Evolutionary conservation across 2,797 vertebrate species (phyloP).

Genomic region (Cirrhinus mrigala): DNA sequence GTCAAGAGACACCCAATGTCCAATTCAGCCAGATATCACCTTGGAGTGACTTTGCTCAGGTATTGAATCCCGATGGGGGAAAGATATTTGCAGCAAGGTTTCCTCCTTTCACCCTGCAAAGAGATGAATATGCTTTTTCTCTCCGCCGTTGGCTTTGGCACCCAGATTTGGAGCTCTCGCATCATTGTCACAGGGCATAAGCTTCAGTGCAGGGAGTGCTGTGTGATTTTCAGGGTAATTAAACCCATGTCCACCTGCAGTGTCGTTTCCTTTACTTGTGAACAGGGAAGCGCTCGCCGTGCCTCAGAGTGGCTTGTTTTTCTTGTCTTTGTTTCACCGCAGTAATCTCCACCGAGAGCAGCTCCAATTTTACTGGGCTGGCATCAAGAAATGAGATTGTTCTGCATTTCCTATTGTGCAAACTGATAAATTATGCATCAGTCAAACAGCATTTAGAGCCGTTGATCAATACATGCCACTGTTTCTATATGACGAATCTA

Average conservation of each 20-base stretch:
- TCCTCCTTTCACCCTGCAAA: constrained; percentile 57
- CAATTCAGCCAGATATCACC: constrained; percentile 79
- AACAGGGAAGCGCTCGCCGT: constrained; percentile 42
- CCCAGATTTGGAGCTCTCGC: constrained; percentile 55
- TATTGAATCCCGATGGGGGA: constrained; percentile 67
- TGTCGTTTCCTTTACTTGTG: constrained; percentile 42
- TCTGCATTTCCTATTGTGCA: constrained; percentile 70
- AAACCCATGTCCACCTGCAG: constrained; percentile 59
- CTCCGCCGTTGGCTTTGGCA: constrained; percentile 20
- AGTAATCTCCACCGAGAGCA: constrained; percentile 61
- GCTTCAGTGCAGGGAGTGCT: constrained; percentile 49
- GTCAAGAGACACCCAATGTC: constrained; percentile 70
- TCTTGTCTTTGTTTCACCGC: constrained; percentile 42
- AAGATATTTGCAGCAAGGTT: constrained; percentile 66
- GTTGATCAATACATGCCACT: constrained; percentile 74
- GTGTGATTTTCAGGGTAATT: constrained; percentile 64
- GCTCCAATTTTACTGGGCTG: constrained; percentile 65
- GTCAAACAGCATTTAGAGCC: constrained; percentile 71
- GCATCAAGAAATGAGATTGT: constrained; percentile 72
- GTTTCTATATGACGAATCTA: constrained; percentile 71
- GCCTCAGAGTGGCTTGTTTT: constrained; percentile 43
- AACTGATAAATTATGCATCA: constrained; percentile 80
- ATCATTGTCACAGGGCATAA: constrained; percentile 59
- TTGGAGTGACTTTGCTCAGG: constrained; percentile 80
- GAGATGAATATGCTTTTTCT: constrained; percentile 54